phyloP scores from a whole-genome alignment of 2,797 vertebrate species.

The Parauchenoglanis punctatus region DNA sequence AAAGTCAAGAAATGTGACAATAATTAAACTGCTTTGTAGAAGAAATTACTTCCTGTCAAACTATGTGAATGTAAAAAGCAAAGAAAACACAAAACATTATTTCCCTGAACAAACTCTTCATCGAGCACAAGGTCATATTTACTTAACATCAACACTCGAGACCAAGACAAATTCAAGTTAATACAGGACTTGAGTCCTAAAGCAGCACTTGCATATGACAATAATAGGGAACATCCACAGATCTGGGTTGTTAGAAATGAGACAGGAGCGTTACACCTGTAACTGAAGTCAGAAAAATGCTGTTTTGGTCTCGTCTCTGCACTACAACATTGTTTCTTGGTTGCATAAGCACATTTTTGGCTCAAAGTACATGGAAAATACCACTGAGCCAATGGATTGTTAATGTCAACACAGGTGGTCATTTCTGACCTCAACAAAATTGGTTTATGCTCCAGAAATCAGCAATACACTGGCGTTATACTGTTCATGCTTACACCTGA shows the following conservation, averaged over 20 bases:
- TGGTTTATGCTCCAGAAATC: not conserved
- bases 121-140: no score
- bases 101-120: no score
- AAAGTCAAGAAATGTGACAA: not conserved
- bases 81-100: no score
- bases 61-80: no score
- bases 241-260: not conserved
- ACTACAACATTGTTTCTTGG: not conserved
- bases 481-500: not conserved
- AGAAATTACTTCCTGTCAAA: no score
- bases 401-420: not conserved
- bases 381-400: not conserved
- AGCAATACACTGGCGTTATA: not conserved
- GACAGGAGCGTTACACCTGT: not conserved
- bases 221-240: not conserved
- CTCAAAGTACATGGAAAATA: not conserved
- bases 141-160: not conserved
- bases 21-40: no score
- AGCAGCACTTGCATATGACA: not conserved
- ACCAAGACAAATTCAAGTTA: not conserved
- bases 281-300: not conserved
- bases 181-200: no score
- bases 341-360: slow-evolving; percentile 1
- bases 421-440: not conserved
- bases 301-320: not conserved